phyloP scores from a whole-genome alignment of 1,140 invertebrate species.

The Sitophilus oryzae region DNA sequence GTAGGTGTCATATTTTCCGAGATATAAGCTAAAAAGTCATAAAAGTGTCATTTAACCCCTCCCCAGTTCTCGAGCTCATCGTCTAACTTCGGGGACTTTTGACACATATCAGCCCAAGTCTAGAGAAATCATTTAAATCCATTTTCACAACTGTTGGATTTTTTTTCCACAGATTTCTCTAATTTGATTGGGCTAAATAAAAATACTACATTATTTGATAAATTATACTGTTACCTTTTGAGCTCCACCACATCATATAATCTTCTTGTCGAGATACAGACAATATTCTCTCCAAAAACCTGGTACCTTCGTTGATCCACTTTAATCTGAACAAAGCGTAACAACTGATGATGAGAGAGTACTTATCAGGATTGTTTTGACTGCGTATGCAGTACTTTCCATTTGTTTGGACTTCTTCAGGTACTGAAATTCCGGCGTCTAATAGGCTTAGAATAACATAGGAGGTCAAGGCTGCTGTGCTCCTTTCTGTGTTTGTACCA shows the following conservation, averaged over 20 bases:
- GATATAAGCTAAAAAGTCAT: too few relatives aligned
- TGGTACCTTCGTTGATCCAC: conserved; percentile 33
- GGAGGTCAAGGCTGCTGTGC: conserved; percentile 52
- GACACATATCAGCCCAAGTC: too few relatives aligned
- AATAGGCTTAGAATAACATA: conserved; percentile 58
- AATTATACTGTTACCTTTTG: conserved; percentile 25
- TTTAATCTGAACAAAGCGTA: conserved; percentile 56
- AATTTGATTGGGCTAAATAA: too few relatives aligned
- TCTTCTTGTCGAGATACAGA: conserved; percentile 28
- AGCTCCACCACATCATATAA: conserved; percentile 38
- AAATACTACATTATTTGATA: too few relatives aligned
- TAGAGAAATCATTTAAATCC: too few relatives aligned
- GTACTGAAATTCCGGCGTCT: conserved; percentile 49
- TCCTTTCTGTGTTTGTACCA: conserved; percentile 53
- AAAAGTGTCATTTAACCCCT: too few relatives aligned
- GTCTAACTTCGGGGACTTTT: too few relatives aligned
- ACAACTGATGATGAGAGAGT: conserved; percentile 53
- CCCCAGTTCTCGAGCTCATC: too few relatives aligned
- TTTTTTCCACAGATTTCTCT: too few relatives aligned
- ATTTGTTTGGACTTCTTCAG: conserved; percentile 44
- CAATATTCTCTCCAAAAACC: conserved; percentile 31
- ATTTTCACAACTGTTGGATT: too few relatives aligned
- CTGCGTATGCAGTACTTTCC: conserved; percentile 51
- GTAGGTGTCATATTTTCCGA: too few relatives aligned
- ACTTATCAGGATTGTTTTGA: conserved; percentile 41